phyloP scores from a whole-genome alignment of 2,113 vertebrate genomes.

The Corythaeola cristata region DNA sequence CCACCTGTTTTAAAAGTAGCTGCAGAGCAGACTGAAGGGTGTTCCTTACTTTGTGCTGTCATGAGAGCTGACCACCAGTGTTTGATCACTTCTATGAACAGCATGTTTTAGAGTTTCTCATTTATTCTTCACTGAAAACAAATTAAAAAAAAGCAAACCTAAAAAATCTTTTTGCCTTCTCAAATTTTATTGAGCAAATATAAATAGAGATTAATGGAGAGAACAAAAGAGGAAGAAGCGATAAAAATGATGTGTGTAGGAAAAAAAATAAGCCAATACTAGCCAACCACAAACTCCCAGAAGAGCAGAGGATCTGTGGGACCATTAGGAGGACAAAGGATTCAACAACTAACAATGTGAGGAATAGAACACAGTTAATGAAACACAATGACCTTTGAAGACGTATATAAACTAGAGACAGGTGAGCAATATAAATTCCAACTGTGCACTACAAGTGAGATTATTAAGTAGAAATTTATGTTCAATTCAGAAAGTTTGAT shows the following conservation, averaged over 20 bases:
- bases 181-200: background rate
- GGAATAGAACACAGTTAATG: background rate
- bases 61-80: background rate
- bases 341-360: background rate
- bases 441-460: background rate
- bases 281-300: background rate
- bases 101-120: background rate
- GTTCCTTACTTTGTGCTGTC: background rate
- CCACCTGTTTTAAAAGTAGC: background rate
- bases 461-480: background rate
- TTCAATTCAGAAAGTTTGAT: background rate
- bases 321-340: background rate
- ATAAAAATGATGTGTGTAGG: background rate
- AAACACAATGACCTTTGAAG: background rate
- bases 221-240: background rate
- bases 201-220: background rate
- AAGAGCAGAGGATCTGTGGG: background rate
- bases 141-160: background rate
- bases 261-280: background rate
- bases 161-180: background rate
- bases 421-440: background rate
- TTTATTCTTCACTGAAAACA: background rate
- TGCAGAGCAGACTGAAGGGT: background rate
- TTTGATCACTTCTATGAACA: background rate
- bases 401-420: background rate